Base-by-base conservation (phyloP, 1,140 invertebrate species). In the Aphis craccivora region DNA sequence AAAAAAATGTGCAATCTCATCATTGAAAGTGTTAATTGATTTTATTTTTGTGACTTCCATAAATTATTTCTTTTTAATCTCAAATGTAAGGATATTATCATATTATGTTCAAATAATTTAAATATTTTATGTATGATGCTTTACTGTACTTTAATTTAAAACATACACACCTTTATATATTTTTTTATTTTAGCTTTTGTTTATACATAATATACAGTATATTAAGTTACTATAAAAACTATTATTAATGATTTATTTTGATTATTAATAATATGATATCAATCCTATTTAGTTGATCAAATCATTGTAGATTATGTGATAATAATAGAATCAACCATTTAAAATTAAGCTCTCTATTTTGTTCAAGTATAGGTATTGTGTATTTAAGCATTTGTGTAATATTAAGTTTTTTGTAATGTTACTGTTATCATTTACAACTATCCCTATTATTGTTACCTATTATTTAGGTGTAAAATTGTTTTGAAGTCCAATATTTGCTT, bases 401-500 rank as follows among this genome's bases (percentile, higher is more conserved):
- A 55, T 89, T 89, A 37, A 40, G 5, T 40, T 90, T n/a, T 43
- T 43, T 76, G 14, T 60, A 40, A n/a, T 67, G 14, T 67, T 43
- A n/a, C 53, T 43, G 37, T 18, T 45, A 43, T 35, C 25, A 55
- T 20, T 90, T 90, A 67, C 8, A 43, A 53, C 4, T 18, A 35
- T 88, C 30, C 37, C 20, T 55, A 89, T 40, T 90, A 67, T 90
- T 67, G 37, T 90, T 90, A 90, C 89, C 40, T 30, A 67, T 43
- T 90, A 55, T 90, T n/a, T 55, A 90, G 37, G 40, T 60, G 14
- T n/a, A 60, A 40, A 60, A 43, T 22, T 90, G 30, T 90, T 37
- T 89, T 23, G 37, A 53, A 55, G 11, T 89, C 35, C n/a, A 89
- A 53, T 89, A 55, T 55, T 55, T 90, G 53, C 40, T 43, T 60